Evolutionary conservation across 1,140 invertebrate species (phyloP), one percentile per base, ranked within the genome.

Genomic region (Limonius californicus): DNA sequence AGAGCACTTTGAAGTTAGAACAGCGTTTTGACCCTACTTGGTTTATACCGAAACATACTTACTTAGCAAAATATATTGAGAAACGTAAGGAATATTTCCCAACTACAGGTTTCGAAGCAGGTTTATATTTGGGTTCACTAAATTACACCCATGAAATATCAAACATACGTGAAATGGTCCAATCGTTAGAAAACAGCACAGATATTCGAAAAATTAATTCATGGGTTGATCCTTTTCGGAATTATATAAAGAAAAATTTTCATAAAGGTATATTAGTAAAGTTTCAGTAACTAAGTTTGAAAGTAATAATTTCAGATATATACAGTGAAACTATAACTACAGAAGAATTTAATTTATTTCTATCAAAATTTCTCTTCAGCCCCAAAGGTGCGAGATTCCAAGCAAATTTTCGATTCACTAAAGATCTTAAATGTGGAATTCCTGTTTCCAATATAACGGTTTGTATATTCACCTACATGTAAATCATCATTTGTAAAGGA

Each of bases 11-110:
- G 20, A 73, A 80, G 53, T 74, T 92, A 42, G 82, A 88, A 72
- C 88, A 91, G 73, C 85, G 86, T 76, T 92, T 92, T 77, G 87
- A 92, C 77, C 85, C 87, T 0, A 79, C 80, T 6, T 91, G 89
- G 87, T 91, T 92, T 73, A 81, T 91, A 57, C 88, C 89, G 0
- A 80, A 84, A 63, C 81, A 82, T 47, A 84, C 86, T 1, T 87
- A 91, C 71, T 81, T 88, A n/a, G 83, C 78, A 61, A 72, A 87
- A 35, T 92, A 81, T 74, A 69, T 86, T n/a, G 67, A 74, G 14
- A 71, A 77, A 3, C 76, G 80, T 45, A 79, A 82, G 39, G 50
- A 74, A 55, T 84, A 83, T 66, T 92, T 85, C 73, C 87, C 88
- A 0, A 76, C 83, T 27, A 78, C 81, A 20, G 90, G 90, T 0